phyloP scores from a whole-genome alignment of 1,140 invertebrate species.

The Druon quercuslanigerum region DNA sequence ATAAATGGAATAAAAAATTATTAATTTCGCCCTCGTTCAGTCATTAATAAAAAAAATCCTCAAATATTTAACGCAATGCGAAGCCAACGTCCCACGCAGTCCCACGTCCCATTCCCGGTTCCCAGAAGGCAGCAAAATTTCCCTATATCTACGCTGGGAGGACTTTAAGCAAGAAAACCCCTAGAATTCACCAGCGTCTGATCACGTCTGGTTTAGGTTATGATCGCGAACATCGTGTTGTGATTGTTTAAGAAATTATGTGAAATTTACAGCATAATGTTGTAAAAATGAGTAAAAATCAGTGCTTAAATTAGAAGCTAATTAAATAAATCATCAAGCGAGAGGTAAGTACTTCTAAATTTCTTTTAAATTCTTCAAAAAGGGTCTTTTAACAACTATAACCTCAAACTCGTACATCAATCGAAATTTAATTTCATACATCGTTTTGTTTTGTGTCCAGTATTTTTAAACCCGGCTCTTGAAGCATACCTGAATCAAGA shows the following conservation, averaged over 20 bases:
- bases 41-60: neutral
- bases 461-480: neutral
- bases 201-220: neutral
- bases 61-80: neutral
- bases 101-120: neutral
- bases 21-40: neutral
- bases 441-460: neutral
- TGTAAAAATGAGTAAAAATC: neutral
- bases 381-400: neutral
- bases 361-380: neutral
- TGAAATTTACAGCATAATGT: slow-evolving; percentile 17
- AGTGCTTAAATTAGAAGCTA: slow-evolving; percentile 8
- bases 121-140: neutral
- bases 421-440: neutral
- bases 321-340: neutral
- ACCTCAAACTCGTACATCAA: neutral
- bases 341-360: neutral
- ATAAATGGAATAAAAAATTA: slow-evolving; percentile 24
- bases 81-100: neutral
- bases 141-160: too few relatives aligned
- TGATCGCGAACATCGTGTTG: slow-evolving; percentile 3
- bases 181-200: neutral
- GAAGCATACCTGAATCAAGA: neutral
- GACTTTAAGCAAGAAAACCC: neutral
- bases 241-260: slow-evolving; percentile 15